Percentiles rank a stretch among this genome's conserved stretches.
Conservation (phyloP, 2,797 vertebrate genomes). For the Anguilla pacifica region DNA sequence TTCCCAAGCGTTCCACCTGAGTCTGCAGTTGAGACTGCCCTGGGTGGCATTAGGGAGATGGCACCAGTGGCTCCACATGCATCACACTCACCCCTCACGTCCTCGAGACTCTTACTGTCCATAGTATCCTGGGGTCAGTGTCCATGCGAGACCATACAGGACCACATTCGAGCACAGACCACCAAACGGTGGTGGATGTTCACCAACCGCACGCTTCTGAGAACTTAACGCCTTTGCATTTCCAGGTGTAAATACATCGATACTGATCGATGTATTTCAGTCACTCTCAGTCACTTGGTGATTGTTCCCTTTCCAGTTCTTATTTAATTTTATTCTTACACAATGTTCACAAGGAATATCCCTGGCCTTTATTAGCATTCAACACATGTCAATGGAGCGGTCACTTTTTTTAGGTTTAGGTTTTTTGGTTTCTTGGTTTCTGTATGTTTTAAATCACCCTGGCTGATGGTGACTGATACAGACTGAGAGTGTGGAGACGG, state of each 20-base stretch:
- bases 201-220: neutral
- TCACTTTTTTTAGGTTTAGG: neutral
- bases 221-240: neutral
- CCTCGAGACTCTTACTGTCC: neutral
- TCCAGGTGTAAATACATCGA: neutral
- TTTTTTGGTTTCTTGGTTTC: neutral
- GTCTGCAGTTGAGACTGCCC: neutral
- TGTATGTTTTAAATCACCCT: neutral
- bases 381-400: neutral
- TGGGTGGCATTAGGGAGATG: neutral
- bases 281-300: no score
- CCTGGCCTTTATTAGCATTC: neutral
- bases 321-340: neutral
- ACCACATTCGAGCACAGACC: neutral
- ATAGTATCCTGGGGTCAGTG: neutral
- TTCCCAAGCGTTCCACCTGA: neutral
- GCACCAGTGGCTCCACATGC: neutral
- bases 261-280: no score
- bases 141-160: neutral
- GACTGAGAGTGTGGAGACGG: neutral
- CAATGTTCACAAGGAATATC: neutral
- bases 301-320: neutral
- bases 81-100: neutral
- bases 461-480: neutral
- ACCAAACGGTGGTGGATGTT: neutral